Conservation (phyloP, 2,888 invertebrate species). For the Pasiphila rectangulata region DNA sequence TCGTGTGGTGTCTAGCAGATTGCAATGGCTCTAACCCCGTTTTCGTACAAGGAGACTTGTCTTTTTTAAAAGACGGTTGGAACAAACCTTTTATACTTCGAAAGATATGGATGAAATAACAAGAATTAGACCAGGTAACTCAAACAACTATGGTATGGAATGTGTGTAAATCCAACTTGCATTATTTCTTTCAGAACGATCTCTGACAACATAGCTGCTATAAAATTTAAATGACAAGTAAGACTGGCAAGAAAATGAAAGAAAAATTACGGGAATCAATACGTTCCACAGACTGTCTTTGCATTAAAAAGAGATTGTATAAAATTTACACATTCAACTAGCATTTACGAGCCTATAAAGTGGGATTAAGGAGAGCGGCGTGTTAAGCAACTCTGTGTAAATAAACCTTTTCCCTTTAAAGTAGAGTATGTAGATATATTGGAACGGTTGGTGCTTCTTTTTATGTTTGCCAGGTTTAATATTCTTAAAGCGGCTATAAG, state of each 20-base stretch:
- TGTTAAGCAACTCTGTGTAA: slow-evolving; percentile 27
- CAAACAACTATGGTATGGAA: too few relatives aligned
- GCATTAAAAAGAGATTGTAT: slow-evolving; percentile 29
- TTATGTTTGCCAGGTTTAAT: slow-evolving; percentile 5
- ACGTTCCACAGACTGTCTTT: slow-evolving; percentile 11
- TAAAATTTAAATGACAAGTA: slow-evolving; percentile 4
- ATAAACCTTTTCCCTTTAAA: slow-evolving; percentile 19
- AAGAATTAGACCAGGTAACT: too few relatives aligned
- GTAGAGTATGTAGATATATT: neutral
- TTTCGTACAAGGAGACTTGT: too few relatives aligned
- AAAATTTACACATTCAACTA: slow-evolving; percentile 33
- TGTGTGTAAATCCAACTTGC: neutral
- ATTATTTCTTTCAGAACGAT: neutral
- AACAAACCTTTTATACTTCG: too few relatives aligned
- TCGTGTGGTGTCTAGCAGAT: too few relatives aligned
- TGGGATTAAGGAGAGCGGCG: slow-evolving; percentile 27
- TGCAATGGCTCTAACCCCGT: too few relatives aligned
- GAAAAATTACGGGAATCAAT: slow-evolving; percentile 16
- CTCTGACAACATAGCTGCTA: too few relatives aligned
- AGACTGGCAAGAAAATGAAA: slow-evolving; percentile 3
- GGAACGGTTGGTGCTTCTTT: slow-evolving; percentile 6
- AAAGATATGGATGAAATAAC: too few relatives aligned
- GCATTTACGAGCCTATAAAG: slow-evolving; percentile 33
- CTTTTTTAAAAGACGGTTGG: too few relatives aligned
- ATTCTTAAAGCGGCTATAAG: neutral